phyloP scores from a whole-genome alignment of 2,888 invertebrate genomes.

The Drosophila lacicola region DNA sequence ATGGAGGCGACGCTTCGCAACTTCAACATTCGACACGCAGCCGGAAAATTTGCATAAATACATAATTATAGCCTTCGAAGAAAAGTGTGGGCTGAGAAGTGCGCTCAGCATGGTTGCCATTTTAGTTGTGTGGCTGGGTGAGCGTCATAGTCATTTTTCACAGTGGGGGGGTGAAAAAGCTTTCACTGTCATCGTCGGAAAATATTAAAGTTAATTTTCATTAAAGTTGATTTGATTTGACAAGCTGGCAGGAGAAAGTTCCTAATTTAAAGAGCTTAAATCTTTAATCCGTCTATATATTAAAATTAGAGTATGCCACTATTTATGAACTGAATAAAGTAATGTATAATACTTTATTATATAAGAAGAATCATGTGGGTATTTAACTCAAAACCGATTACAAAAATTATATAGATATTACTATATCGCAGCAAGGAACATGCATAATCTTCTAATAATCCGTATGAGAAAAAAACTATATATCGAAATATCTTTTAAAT shows the following conservation, averaged over 20 bases:
- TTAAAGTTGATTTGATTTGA: background rate
- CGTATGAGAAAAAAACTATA: slow-evolving; percentile 19
- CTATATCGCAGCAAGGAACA: slow-evolving; percentile 15
- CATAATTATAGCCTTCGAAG: slow-evolving; percentile 69
- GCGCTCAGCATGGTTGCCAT: slow-evolving; percentile 4
- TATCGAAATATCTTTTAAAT: slow-evolving; percentile 11
- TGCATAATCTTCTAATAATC: slow-evolving; percentile 47
- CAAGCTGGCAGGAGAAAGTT: too few relatives aligned
- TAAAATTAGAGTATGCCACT: too few relatives aligned
- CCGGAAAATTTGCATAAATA: slow-evolving; percentile 74
- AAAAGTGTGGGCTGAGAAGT: slow-evolving; percentile 6
- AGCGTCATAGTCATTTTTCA: background rate
- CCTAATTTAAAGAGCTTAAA: too few relatives aligned
- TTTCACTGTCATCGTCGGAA: background rate
- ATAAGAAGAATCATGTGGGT: too few relatives aligned
- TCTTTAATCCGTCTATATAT: too few relatives aligned
- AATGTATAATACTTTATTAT: too few relatives aligned
- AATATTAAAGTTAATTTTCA: background rate
- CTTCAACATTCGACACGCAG: slow-evolving; percentile 46
- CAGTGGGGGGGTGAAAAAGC: slow-evolving; percentile 8
- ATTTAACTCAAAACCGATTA: too few relatives aligned
- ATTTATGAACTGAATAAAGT: too few relatives aligned
- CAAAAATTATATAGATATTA: background rate
- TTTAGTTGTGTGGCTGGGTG: slow-evolving; percentile 4
- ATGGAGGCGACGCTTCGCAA: slow-evolving; percentile 59